Evolutionary conservation across 2,797 vertebrate species (phyloP).

Genomic region (Notolepis coatsorum): DNA sequence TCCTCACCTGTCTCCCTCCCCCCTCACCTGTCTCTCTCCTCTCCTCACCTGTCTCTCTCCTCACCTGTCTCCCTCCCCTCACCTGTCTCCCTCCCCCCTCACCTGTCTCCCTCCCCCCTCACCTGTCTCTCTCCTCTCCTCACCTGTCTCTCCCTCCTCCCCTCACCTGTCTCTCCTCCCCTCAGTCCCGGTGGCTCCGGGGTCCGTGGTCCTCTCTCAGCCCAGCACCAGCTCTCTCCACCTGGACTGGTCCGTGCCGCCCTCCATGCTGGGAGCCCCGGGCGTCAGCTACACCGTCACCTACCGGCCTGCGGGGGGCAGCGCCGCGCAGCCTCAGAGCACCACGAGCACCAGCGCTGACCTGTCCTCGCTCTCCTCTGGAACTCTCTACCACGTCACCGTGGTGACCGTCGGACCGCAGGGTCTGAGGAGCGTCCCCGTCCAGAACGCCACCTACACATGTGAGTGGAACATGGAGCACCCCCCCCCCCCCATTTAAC

Average conservation of each 20-base stretch:
- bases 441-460: slow-evolving; percentile 42
- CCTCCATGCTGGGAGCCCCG: slow-evolving; percentile 34
- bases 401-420: slow-evolving; percentile 63
- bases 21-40: no score
- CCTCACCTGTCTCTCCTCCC: slow-evolving; percentile 7
- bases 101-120: no score
- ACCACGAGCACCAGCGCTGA: not conserved
- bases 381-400: slow-evolving; percentile 57
- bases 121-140: no score
- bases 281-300: slow-evolving; percentile 36
- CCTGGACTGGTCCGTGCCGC: slow-evolving; percentile 50
- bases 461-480: no score
- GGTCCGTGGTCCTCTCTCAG: not conserved
- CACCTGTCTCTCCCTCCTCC: no score
- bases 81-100: no score
- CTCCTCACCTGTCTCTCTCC: no score
- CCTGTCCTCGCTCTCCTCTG: slow-evolving; percentile 47
- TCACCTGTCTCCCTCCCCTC: no score
- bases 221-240: slow-evolving; percentile 53
- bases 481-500: no score
- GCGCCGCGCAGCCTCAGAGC: accelerated
- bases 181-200: slow-evolving; percentile 68
- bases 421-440: slow-evolving; percentile 21
- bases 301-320: not conserved
- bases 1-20: no score